A percentile compares a stretch with the other conserved stretches of the same genome.
Evolutionary conservation across 2,113 vertebrate genomes (phyloP).

Genomic region (Nyctereutes procyonoides): DNA sequence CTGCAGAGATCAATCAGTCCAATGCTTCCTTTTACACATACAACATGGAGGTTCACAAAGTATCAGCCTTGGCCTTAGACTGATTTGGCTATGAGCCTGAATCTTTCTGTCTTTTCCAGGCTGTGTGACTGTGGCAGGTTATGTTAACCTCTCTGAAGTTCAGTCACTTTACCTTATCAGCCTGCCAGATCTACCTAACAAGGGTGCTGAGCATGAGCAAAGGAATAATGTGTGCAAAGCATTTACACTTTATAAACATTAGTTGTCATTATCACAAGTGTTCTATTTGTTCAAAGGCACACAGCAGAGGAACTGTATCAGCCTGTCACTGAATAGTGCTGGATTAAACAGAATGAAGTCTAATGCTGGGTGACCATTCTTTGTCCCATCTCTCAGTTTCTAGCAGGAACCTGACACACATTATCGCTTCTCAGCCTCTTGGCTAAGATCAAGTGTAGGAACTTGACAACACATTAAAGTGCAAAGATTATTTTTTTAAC

Average conservation of each 20-base stretch:
- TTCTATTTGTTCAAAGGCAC: not conserved
- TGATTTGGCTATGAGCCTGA: not conserved
- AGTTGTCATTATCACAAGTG: not conserved
- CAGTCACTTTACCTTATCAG: not conserved
- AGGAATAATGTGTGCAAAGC: not conserved
- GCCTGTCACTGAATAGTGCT: not conserved
- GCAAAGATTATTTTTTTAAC: not conserved
- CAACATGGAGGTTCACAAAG: not conserved
- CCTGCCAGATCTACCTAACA: not conserved
- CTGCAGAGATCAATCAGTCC: not conserved
- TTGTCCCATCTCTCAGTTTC: conserved; percentile 12
- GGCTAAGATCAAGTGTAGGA: too few species aligned
- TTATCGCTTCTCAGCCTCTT: too few species aligned
- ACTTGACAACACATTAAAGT: not conserved
- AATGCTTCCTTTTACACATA: not conserved
- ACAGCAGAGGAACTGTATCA: not conserved
- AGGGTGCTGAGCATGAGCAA: not conserved
- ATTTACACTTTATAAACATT: not conserved
- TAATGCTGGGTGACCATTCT: not conserved
- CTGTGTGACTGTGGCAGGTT: not conserved
- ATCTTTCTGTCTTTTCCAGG: not conserved
- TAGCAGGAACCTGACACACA: not conserved
- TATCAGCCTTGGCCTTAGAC: not conserved
- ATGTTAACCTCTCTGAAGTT: not conserved
- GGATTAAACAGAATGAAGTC: conserved; percentile 23